Conservation (phyloP, 2,113 vertebrate genomes). For the Sterna hirundo region DNA sequence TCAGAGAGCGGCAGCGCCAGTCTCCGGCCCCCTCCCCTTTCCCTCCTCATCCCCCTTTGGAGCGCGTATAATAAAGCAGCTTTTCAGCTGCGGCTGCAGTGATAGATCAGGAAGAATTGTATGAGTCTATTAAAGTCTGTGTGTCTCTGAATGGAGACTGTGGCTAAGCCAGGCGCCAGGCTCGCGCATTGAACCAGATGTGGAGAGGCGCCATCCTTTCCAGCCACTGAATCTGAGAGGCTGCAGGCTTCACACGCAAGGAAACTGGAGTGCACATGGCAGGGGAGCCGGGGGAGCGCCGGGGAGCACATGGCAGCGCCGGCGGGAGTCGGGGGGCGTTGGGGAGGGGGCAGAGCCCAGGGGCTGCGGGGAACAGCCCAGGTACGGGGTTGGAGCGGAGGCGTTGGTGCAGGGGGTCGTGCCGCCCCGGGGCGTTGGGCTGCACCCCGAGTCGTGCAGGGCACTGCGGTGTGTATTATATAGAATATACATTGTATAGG, state of each 20-base stretch:
- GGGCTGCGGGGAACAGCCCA: background rate
- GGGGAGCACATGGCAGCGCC: conserved; percentile 38
- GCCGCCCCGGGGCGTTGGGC: rapidly evolving
- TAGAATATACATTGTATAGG: background rate
- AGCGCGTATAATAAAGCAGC: conserved; percentile 47
- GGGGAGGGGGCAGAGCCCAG: background rate
- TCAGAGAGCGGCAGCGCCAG: background rate
- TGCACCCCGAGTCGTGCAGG: background rate
- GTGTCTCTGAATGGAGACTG: conserved; percentile 78
- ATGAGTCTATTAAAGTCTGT: conserved; percentile 74
- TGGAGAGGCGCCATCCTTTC: conserved; percentile 80
- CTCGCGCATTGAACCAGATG: conserved; percentile 83
- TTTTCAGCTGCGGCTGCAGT: conserved; percentile 66
- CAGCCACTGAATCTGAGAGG: conserved; percentile 69
- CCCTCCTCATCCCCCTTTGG: conserved; percentile 41
- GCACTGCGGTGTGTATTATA: background rate
- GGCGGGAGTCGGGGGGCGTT: background rate
- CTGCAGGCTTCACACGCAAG: conserved; percentile 77
- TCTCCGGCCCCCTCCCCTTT: conserved; percentile 22
- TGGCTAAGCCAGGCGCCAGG: conserved; percentile 83
- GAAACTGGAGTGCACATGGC: conserved; percentile 80
- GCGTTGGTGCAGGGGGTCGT: background rate
- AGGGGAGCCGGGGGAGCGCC: conserved; percentile 35
- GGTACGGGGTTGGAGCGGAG: background rate
- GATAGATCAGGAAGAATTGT: conserved; percentile 66